Base-by-base conservation (phyloP, 2,113 vertebrate species). In the Odobenus rosmarus region DNA sequence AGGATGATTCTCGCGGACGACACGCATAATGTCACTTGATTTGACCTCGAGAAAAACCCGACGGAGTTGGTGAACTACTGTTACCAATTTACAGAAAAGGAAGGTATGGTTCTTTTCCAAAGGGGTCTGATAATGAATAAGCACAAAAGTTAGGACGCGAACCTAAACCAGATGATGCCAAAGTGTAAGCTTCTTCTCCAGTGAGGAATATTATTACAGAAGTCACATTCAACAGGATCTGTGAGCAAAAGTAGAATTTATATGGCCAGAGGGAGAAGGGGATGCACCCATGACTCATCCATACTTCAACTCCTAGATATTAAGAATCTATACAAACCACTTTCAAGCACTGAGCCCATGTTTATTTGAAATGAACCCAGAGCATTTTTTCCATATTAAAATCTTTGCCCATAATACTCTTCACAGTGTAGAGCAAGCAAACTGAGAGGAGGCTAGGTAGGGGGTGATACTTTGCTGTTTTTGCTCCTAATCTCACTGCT, bases 401-500 rank as follows among this genome's bases (percentile, higher is more conserved):
- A 97, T 24, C 92, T 92, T 96, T 76, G 15, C 81, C 67, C 61
- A 19, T 26, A 71, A 96, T 0, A 13, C 42, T 79, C 96, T 23
- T 0, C 62, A 28, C 3, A 57, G 49, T 9, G 23, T 23, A 71
- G 33, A 1, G 4, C 87, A 62, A 97, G 96, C 6, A 2, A 53
- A 39, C 7, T 19, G 69, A 67, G 49, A 59, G 53, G 23, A 82
- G 72, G 90, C 31, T 59, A 82, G 80, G 89, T 61, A 95, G 82
- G 82, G 83, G 87, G 39, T 36, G 87, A 71, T 61, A 24, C 79
- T 98, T 90, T 67, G 69, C 72, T 93, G 61, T 55, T 77, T 84
- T 62, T 84, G 96, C 21, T 24, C 67, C 93, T 96, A 69, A 92
- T 96, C 97, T 91, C 79, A 95, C 72, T 85, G 94, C 96, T 97